phyloP scores from a whole-genome alignment of 2,888 invertebrate species.

The Idaea biselata region DNA sequence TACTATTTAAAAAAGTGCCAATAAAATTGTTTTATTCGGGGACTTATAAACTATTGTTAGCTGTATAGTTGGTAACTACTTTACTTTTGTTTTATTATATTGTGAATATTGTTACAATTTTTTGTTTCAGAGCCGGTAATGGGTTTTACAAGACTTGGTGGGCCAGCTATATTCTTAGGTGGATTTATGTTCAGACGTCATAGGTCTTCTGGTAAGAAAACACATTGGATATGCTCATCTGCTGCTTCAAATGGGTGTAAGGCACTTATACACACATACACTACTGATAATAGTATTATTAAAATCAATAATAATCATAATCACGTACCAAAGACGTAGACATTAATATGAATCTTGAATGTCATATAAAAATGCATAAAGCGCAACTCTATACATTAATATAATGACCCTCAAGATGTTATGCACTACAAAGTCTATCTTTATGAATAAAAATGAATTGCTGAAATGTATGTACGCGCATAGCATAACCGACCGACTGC shows the following conservation, averaged over 20 bases:
- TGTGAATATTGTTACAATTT: background rate
- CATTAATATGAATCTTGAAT: no score
- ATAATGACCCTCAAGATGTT: no score
- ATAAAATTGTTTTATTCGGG: no score
- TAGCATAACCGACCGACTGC: no score
- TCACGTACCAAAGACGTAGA: background rate
- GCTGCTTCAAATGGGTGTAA: background rate
- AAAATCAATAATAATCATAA: constrained; percentile 5
- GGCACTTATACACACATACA: background rate
- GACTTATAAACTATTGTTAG: no score
- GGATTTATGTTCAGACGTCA: background rate
- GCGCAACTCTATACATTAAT: no score
- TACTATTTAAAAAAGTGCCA: no score
- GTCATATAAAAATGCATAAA: no score
- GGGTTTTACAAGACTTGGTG: background rate
- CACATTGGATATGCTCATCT: background rate
- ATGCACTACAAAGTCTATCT: no score
- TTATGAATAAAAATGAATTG: no score
- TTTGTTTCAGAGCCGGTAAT: background rate
- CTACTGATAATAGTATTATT: background rate
- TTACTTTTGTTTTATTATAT: background rate
- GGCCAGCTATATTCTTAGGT: background rate
- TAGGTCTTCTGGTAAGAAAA: background rate
- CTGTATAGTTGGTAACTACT: background rate
- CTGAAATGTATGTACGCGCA: no score